Evolutionary conservation across 2,888 invertebrate genomes (phyloP), one percentile per base, ranked within the genome.

Genomic region (Heteromurus nitidus): DNA sequence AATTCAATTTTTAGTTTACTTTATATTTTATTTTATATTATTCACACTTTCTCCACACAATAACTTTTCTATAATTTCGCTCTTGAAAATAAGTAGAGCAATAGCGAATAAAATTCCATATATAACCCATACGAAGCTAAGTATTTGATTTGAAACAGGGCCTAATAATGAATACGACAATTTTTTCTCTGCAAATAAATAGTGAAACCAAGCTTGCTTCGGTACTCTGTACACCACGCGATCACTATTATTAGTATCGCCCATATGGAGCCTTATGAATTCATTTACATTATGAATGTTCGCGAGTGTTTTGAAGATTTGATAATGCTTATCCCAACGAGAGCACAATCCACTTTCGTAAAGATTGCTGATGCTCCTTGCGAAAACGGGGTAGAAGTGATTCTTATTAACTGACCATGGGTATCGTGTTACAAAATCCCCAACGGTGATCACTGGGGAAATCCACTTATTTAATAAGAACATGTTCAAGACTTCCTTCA

Each of bases 321-420:
- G 65, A 70, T 79, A 70, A 70, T 42, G 72, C 28, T 18, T 16
- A 36, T 79, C 79, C 70, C 70, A 79, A 2, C 69, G 20, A 20
- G 67, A 26, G 26, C 72, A 79, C 64, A 79, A 65, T 20, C 79
- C 79, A 28, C 70, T 70, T 30, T 79, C 79, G 69, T 30, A 79
- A 31, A 79, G 24, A 13, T 64, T 36, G 16, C 70, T 47, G 5
- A 70, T 11, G 0, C 70, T 64, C 3, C 53, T 22, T 55, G 20
- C 64, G 18, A 79, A 79, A 1, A 64, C 5, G 1, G 79, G 79
- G 20, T 79, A 79, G 44, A 79, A 79, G 28, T 62, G 72, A 20
- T 70, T 70, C 28, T 22, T 50, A 28, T 70, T 28, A 0, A 79
- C 79, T 5, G 79, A 70, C 62, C 70, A 79, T 5, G 79, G 79